Percentiles rank a stretch among this genome's conserved stretches.
These are phyloP conservation scores for Acipenser transmontanus DNA, from an alignment of 2,797 vertebrate genomes.

Conservation along the genomic window DNA sequence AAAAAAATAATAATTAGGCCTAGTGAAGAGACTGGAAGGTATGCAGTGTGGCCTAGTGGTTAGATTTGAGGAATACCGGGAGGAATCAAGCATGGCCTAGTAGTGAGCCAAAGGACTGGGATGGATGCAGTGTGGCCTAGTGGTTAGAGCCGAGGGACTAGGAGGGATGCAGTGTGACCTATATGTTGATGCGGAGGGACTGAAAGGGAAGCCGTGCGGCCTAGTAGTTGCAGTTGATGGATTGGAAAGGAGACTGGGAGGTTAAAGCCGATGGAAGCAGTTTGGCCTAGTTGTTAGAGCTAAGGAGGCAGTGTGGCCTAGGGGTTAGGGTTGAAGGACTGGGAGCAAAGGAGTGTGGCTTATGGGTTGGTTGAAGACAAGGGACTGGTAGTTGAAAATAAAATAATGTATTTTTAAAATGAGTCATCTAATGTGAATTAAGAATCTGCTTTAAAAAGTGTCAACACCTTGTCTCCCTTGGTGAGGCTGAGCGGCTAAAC, in stretches of 20 bases:
- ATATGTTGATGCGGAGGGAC: background rate
- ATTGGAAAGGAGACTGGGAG: too few species aligned
- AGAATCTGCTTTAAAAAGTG: background rate
- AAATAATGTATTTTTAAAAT: background rate
- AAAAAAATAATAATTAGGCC: too few species aligned
- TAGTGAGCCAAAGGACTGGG: too few species aligned
- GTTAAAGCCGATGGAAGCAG: background rate
- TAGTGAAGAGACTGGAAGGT: too few species aligned
- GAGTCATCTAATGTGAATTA: background rate
- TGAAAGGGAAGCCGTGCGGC: background rate
- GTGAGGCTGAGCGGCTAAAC: background rate
- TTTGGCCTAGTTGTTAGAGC: background rate
- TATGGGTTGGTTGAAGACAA: background rate
- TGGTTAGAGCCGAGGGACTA: background rate
- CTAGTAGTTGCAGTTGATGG: background rate
- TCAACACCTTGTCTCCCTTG: too few species aligned
- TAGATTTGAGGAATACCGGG: too few species aligned
- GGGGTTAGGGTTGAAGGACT: background rate
- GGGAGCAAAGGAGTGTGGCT: background rate
- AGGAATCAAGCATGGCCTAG: too few species aligned
- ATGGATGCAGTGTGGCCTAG: background rate
- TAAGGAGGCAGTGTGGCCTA: background rate
- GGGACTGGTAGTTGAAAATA: too few species aligned
- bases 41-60: too few species aligned
- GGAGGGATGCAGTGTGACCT: background rate